These are phyloP conservation scores for Platysteira castanea DNA, from an alignment of 2,113 vertebrate species.

Conservation along the genomic window DNA sequence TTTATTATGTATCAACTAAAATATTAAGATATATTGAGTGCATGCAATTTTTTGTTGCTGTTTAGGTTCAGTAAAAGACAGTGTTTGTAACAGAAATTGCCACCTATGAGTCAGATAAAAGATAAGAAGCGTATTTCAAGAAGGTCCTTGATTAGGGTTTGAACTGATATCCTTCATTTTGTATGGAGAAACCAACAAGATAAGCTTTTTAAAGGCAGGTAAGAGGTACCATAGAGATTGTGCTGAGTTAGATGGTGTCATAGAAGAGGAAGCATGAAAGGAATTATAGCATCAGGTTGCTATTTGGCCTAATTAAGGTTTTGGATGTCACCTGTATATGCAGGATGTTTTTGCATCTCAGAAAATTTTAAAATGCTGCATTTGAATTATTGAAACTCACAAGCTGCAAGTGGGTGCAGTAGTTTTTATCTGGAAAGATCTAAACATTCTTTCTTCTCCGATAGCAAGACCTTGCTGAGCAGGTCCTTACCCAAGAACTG, in stretches of 20 bases:
- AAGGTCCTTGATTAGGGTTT: not conserved
- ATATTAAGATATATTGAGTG: not conserved
- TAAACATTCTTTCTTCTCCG: not conserved
- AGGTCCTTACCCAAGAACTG: not conserved
- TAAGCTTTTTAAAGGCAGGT: not conserved
- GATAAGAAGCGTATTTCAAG: not conserved
- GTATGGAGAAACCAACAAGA: not conserved
- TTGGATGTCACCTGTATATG: not conserved
- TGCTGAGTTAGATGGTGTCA: not conserved
- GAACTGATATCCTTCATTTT: not conserved
- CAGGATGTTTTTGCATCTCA: not conserved
- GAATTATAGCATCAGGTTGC: not conserved
- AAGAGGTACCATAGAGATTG: not conserved
- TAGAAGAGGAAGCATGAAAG: not conserved
- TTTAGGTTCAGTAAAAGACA: not conserved
- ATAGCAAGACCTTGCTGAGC: not conserved
- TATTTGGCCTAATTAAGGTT: not conserved
- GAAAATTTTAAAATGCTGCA: not conserved
- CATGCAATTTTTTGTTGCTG: not conserved
- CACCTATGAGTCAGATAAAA: not conserved
- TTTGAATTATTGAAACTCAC: not conserved
- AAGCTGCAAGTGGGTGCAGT: not conserved
- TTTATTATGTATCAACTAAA: not conserved
- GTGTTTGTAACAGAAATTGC: not conserved
- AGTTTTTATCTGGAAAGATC: not conserved